Evolutionary conservation across 2,113 vertebrate genomes (phyloP), one percentile per base, ranked within the genome.

Genomic region (Dicrurus megarhynchus): DNA sequence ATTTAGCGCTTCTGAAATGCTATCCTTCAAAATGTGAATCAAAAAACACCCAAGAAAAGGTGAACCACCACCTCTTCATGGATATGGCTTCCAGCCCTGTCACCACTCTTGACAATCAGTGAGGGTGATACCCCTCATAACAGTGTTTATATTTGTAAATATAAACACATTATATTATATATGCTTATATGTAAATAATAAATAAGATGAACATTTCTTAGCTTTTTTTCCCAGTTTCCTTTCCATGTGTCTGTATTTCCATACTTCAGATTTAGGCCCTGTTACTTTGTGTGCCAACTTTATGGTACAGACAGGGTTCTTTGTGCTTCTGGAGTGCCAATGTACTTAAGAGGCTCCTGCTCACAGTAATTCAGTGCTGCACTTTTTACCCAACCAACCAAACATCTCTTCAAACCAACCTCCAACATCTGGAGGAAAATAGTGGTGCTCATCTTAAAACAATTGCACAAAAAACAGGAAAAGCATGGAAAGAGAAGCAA

Each of bases 271-370:
- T 78, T 67, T 32, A 77, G 28, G 33, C 6, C 33, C 39, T 17
- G 32, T 21, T 49, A 35, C 23, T 46, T 49, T 28, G 26, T 16
- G 44, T 37, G 37, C 37, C 76, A 75, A 53, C 13, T 3, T 70
- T 3, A 33, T 1, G 5, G 9, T 23, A 22, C 57, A 81, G 24
- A 7, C 27, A 22, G 8, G 6, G 8, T 0, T 2, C 30, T 42
- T 42, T 20, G 7, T 53, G 17, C 53, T 71, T 52, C 46, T 33
- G 8, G 16, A 37, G 20, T 18, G 35, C 33, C 30, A 27, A 0
- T 9, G 7, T 7, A 41, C 32, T 1, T 20, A 35, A 15, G 5
- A 53, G 27, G 41, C 33, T 82, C 13, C 52, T 32, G 19, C 16
- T 64, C 12, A 1, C 7, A 11, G n/a, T 59, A 41, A 53, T 49